Conservation (phyloP, 92 coral and sea anemone species). For the Heliopora coerulea region DNA sequence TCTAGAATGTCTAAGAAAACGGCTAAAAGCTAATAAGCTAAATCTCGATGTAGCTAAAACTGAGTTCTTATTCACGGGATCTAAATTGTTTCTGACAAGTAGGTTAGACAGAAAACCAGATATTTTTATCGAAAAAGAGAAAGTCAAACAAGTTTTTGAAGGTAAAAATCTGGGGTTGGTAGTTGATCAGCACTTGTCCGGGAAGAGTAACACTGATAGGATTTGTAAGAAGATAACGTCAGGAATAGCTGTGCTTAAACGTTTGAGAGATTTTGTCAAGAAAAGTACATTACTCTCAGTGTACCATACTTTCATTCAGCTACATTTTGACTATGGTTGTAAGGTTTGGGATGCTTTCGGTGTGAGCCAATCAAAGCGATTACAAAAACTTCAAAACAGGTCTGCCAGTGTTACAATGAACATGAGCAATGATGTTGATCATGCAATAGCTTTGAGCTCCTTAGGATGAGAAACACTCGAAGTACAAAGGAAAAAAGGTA, state of each 20-base stretch:
- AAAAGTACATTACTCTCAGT: conserved; percentile 6
- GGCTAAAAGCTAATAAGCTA: no score
- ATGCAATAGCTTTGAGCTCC: no score
- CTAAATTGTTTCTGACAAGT: no score
- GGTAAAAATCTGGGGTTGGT: conserved; percentile 23
- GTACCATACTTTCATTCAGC: conserved; percentile 8
- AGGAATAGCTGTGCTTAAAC: conserved; percentile 5
- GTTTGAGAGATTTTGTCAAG: background rate
- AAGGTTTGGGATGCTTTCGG: conserved; percentile 8
- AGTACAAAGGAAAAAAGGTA: no score
- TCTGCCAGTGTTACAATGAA: conserved; percentile 15
- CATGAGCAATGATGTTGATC: conserved; percentile 37
- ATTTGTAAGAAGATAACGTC: conserved; percentile 21
- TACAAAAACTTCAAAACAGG: conserved; percentile 23
- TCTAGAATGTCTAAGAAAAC: background rate
- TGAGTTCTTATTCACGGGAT: no score
- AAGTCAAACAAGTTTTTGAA: conserved; percentile 14
- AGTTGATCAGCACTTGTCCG: conserved; percentile 40
- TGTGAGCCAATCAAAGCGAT: conserved; percentile 10
- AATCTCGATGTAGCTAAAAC: no score
- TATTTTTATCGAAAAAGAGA: conserved; percentile 4
- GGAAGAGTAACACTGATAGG: conserved; percentile 11
- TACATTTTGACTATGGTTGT: conserved; percentile 13
- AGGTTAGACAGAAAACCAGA: no score
- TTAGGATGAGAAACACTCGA: no score